Base-by-base conservation (phyloP, 2,797 vertebrate genomes). In the Premnoplex brunnescens region DNA sequence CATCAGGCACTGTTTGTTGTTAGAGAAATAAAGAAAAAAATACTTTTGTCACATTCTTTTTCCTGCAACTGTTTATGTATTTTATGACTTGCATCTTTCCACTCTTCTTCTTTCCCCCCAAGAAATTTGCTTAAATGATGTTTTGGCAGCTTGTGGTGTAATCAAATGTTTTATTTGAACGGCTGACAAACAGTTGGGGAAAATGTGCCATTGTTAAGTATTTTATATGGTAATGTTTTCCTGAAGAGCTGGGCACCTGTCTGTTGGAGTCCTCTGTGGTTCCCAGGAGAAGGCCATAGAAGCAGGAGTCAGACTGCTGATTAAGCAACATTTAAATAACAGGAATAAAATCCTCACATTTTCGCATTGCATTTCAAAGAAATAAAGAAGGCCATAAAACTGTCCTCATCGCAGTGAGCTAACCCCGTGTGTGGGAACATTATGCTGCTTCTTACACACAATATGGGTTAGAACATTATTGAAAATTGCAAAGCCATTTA, bases 401-500 rank as follows among this genome's bases (percentile, higher is more conserved):
- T 93, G 88, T 95, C 88, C 80, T 93, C 86, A 27, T 95, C 2
- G 2, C 69, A 94, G 86, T 66, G 49, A 90, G 84, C 86, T 60
- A 81, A 82, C 79, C 46, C n/a, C 93, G 36, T 67, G 55, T 91
- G 88, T 91, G 89, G 85, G 88, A 96, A 88, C 52, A 71, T 75
- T 78, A 32, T 4, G 2, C 30, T 87, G 34, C 39, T 88, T 54
- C 84, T 91, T 64, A 36, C 36, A 63, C 64, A 79, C 74, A 66
- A 4, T 52, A 63, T 0, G 14, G 21, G 20, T 88, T 86, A 64
- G 85, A 92, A 52, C 30, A 49, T 91, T 85, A 79, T 4, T 82
- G 91, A 87, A 85, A 94, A 82, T 64, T 80, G 59, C 81, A 87
- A 68, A 95, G 64, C 62, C 80, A 74, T 93, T 95, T 91, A 60